Evolutionary conservation across 2,888 invertebrate species (phyloP).

Genomic region (Teleiodes luculella): DNA sequence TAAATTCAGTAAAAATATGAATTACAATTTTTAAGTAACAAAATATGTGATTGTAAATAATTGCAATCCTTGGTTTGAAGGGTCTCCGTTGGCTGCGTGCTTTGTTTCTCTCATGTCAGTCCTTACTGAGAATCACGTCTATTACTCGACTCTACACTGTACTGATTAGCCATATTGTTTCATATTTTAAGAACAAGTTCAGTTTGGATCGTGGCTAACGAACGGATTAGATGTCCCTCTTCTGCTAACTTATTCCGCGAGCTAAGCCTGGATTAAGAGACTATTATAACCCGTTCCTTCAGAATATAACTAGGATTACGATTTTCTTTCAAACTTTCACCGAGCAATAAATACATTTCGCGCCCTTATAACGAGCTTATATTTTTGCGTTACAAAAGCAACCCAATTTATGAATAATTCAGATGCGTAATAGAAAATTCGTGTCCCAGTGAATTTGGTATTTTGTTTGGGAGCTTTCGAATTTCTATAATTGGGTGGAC

Average conservation of each 20-base stretch:
- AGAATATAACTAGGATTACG: not conserved
- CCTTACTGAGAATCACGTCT: too few species aligned
- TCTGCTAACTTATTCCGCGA: not conserved
- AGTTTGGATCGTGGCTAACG: slow-evolving; percentile 32
- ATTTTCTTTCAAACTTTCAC: not conserved
- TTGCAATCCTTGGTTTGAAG: too few species aligned
- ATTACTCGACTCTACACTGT: not conserved
- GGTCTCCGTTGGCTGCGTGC: too few species aligned
- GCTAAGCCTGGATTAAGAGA: not conserved
- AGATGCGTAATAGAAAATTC: slow-evolving; percentile 45
- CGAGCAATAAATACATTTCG: slow-evolving; percentile 26
- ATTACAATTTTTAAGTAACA: too few species aligned
- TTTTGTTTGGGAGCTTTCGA: slow-evolving; percentile 6
- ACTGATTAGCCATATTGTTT: too few species aligned
- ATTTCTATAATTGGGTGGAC: slow-evolving; percentile 14
- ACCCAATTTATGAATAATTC: slow-evolving; percentile 51
- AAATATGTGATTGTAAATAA: too few species aligned
- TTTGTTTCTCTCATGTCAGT: too few species aligned
- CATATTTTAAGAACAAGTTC: not conserved
- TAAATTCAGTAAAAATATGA: too few species aligned
- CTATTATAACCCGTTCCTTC: not conserved
- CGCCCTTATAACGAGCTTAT: slow-evolving; percentile 29
- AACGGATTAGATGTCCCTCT: too few species aligned
- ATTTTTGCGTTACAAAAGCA: slow-evolving; percentile 31
- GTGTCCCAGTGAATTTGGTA: slow-evolving; percentile 42